Evolutionary conservation across 2,888 invertebrate species (phyloP), one percentile per base, ranked within the genome.

Genomic region (Sussaba pulchella): DNA sequence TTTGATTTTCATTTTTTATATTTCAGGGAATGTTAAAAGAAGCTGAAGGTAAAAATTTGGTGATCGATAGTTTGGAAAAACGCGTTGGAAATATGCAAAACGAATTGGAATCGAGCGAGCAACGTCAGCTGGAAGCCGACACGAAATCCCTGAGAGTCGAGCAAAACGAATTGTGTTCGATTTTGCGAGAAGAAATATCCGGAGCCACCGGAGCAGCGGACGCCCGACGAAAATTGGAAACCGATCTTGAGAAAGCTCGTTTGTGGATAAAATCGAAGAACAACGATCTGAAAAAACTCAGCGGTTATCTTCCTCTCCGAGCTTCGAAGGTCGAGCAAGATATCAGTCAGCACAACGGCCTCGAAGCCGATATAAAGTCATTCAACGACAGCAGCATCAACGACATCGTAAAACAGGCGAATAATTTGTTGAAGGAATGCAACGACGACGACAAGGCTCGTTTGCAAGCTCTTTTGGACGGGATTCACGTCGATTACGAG

Each of bases 61-160:
- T 97, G 4, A 95, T 97, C 75, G 97, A 97, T 86, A 96, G 96
- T 0, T 93, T 98, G 26, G 96, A 97, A 86, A 97, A 97, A 92
- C 95, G 97, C 78, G 95, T 98, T 12, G 95, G 95, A 80, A 96
- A 97, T 84, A 96, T 98, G 93, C 95, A 96, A 88, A 95, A 96
- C 78, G 98, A 98, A 91, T 92, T 98, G 43, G 98, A 98, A 91
- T 95, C 96, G 5, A 94, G 95, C 0, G 98, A 98, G 91, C 96
- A 97, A 85, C 95, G 96, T 84, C 95, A 96, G 89, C 92, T 98
- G 63, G 96, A 97, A 89, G 94, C 94, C 0, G 94, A 96, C 41
- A 92, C 98, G 47, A 95, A 95, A 82, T 95, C 95, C 87, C 92
- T 98, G 0, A 94, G 95, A 21, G 93, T 94, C 0, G 96, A 97